A percentile compares a stretch with the other conserved stretches of the same genome.
Conservation (phyloP, 2,888 invertebrate species). For the Nephrocerus scutellatus region DNA sequence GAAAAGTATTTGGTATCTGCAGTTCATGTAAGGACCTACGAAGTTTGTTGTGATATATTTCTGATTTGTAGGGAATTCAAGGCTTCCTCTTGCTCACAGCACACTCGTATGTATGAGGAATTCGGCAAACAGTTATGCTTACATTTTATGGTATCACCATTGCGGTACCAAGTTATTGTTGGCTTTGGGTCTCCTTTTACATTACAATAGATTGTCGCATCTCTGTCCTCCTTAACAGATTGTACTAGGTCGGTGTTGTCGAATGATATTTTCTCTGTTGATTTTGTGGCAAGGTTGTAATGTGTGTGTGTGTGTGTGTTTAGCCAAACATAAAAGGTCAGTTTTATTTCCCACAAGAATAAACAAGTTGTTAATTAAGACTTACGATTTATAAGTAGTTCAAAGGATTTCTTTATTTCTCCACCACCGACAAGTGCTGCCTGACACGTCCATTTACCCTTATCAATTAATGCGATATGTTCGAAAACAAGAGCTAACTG, state of each 20-base stretch:
- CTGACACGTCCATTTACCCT: slow-evolving; percentile 50
- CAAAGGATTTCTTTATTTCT: slow-evolving; percentile 40
- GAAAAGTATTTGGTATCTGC: no score
- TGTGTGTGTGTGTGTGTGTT: no score
- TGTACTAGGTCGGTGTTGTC: slow-evolving; percentile 51
- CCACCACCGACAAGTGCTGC: slow-evolving; percentile 34
- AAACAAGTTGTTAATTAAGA: slow-evolving; percentile 15
- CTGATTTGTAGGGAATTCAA: no score
- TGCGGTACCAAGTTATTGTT: slow-evolving; percentile 48
- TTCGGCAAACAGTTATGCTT: no score
- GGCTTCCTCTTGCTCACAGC: no score
- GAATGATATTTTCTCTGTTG: slow-evolving; percentile 53
- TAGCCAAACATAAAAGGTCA: no score
- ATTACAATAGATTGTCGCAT: slow-evolving; percentile 46
- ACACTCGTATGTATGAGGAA: no score
- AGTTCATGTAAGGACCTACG: no score
- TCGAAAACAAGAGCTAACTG: slow-evolving; percentile 49
- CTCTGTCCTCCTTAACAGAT: slow-evolving; percentile 50
- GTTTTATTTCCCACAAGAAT: no score
- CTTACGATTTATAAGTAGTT: slow-evolving; percentile 48
- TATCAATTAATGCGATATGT: slow-evolving; percentile 47
- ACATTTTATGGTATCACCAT: slow-evolving; percentile 46
- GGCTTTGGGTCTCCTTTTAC: slow-evolving; percentile 49
- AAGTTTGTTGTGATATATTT: no score
- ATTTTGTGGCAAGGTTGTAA: no score